Percentiles rank a stretch among this genome's conserved stretches.
Conservation (phyloP, 2,113 vertebrate genomes). For the Hepsetus odoe region DNA sequence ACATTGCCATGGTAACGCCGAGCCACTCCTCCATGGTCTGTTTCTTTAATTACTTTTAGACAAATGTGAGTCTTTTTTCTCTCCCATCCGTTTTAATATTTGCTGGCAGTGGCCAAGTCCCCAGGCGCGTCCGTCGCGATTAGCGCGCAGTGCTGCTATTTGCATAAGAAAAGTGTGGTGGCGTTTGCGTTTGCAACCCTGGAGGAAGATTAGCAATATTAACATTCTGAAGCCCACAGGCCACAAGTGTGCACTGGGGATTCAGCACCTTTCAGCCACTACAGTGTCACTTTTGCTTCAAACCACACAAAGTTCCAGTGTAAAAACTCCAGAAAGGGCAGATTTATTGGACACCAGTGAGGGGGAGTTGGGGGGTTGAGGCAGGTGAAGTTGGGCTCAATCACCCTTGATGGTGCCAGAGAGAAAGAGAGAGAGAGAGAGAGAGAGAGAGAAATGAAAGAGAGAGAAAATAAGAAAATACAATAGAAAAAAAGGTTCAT, state of each 20-base stretch:
- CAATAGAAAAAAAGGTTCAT: too few relatives aligned
- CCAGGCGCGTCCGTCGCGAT: conserved; percentile 71
- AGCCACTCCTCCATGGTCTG: conserved; percentile 45
- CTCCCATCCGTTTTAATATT: conserved; percentile 48
- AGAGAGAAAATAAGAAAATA: too few relatives aligned
- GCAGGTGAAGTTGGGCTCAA: too few relatives aligned
- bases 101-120: conserved; percentile 32
- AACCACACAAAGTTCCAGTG: background rate
- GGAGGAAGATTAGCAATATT: conserved; percentile 70
- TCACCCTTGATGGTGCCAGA: too few relatives aligned
- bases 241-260: conserved; percentile 3
- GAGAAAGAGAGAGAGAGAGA: too few relatives aligned
- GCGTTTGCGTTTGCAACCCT: conserved; percentile 66
- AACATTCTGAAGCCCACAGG: conserved; percentile 44
- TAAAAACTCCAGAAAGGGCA: too few relatives aligned
- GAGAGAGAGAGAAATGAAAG: too few relatives aligned
- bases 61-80: conserved; percentile 63
- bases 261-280: conserved; percentile 2
- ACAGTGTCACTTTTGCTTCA: conserved; percentile 24
- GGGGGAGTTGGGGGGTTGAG: too few relatives aligned
- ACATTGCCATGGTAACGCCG: conserved; percentile 54
- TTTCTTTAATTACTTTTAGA: conserved; percentile 77
- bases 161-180: conserved; percentile 77
- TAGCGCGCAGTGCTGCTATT: conserved; percentile 75
- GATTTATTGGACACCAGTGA: too few relatives aligned